Evolutionary conservation across 92 coral and sea anemone species (phyloP), one percentile per base, ranked within the genome.

Genomic region (Ricordea florida): DNA sequence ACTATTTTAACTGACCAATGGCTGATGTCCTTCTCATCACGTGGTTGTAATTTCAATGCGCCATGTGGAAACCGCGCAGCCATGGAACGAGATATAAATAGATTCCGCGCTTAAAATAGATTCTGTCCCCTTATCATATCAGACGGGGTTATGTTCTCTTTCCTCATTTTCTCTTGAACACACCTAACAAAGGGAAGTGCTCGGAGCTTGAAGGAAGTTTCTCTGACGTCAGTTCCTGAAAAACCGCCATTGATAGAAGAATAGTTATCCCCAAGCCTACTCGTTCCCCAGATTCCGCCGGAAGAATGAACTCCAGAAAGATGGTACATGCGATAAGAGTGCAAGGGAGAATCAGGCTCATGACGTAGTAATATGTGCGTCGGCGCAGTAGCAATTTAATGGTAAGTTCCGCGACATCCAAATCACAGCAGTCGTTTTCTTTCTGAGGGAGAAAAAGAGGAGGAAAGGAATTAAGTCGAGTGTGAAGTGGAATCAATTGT

Each of bases 161-260:
- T 20, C 2, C 13, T 8, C 22, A 10, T 0, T 15, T 6, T 1
- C 4, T 10, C 17, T 27, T 16, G 0, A 34, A 51, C 90, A 60
- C 48, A 84, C 97, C 97, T 37, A 91, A 69, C 17, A 91, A 64
- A 14, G 97, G 97, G 43, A 83, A 91, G 63, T 91, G 97, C 61
- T 91, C 97, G n/a, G 97, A 91, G 76, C 97, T 91, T 6, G 97
- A 91, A 6, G 97, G 97, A 10, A 91, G 70, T 67, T 91, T 91
- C 69, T 91, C 97, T 68, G 97, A 91, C 21, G 97, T 91, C 41
- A 91, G 72, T 53, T 91, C 97, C 53, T 91, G 97, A 60, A 91
- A 91, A 13, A 91, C 97, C 13, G 97, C 97, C 97, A 91, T 91
- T 11, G 97, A 91, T 27, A 91, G 62, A 20, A 91, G 76, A 64